phyloP scores from a whole-genome alignment of 2,888 invertebrate species.

The Hirtodrosophila trivittata region DNA sequence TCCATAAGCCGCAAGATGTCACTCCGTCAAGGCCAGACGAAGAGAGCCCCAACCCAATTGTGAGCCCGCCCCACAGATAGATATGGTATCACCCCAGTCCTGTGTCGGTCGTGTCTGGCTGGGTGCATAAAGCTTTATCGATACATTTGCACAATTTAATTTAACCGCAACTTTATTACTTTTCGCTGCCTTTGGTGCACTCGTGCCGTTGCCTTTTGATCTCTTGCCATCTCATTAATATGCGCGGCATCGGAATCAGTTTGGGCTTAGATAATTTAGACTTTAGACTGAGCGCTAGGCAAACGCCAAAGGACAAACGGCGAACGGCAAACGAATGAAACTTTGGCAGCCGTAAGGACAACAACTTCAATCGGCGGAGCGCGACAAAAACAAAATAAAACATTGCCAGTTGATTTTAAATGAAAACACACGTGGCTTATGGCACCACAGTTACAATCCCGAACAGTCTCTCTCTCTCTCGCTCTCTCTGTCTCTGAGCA shows the following conservation, averaged over 20 bases:
- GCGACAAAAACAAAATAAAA: conserved; percentile 48
- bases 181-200: conserved; percentile 59
- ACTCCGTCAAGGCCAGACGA: conserved; percentile 8
- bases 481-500: conserved; percentile 15
- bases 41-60: neutral
- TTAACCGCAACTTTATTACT: conserved; percentile 77
- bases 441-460: conserved; percentile 9
- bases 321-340: conserved; percentile 5
- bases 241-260: conserved; percentile 71
- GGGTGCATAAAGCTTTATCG: conserved; percentile 65
- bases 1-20: conserved; percentile 15
- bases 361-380: conserved; percentile 13
- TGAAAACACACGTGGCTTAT: conserved; percentile 73
- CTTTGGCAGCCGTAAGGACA: conserved; percentile 17
- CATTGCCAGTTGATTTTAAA: conserved; percentile 70
- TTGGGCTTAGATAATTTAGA: conserved; percentile 77
- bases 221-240: conserved; percentile 67
- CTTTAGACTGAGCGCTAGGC: conserved; percentile 54
- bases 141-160: conserved; percentile 76
- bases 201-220: conserved; percentile 56
- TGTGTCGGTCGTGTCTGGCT: conserved; percentile 7
- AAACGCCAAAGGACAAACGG: conserved; percentile 29
- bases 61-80: neutral
- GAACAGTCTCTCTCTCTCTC: conserved; percentile 14
- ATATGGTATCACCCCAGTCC: conserved; percentile 1